Base-by-base conservation (phyloP, 2,888 invertebrate genomes). In the Chromoteleia sp. region DNA sequence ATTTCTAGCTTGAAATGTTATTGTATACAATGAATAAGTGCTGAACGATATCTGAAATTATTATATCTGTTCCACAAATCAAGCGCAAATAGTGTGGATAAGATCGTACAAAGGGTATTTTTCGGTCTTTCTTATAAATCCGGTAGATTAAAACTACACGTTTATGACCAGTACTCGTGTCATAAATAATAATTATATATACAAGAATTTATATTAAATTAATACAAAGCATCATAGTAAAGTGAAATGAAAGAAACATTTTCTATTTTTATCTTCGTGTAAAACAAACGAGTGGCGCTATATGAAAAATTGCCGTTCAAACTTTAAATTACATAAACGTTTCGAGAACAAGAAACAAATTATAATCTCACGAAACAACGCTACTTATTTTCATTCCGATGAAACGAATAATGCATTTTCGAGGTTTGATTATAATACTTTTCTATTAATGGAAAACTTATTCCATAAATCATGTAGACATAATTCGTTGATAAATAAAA, bases 21-120 rank as follows among this genome's bases (percentile, higher is more conserved):
- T 50, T 70, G 25, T 54, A 30, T 30, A 41, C 52, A 54, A 14
- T 43, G 54, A 29, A 43, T 67, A 30, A 41, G 19, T 12, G 6
- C 3, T 33, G 41, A 41, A 65, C 6, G 29, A 33, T 39, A 65
- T 50, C 52, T 39, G 52, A 50, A 39, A 41, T 25, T 39, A 25
- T 48, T 45, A 15, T 65, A 65, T 65, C 39, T 52, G 6, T 15
- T 14, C 39, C 14, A 39, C 25, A 12, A 21, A 39, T 39, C 52
- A 63, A 12, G 39, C 25, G 4, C 48, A 15, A 8, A 8, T 17
- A 6, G 29, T 8, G 15, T 52, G 50, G 30, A 52, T 65, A 39
- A 25, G 39, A 65, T 48, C 25, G 52, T 39, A 33, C 17, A 1
- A 2, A 12, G 48, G 48, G 17, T 61, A 59, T 41, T 43, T 59